These are phyloP conservation scores for Eupithecia pulchellata DNA, from an alignment of 2,888 invertebrate genomes.

Conservation along the genomic window DNA sequence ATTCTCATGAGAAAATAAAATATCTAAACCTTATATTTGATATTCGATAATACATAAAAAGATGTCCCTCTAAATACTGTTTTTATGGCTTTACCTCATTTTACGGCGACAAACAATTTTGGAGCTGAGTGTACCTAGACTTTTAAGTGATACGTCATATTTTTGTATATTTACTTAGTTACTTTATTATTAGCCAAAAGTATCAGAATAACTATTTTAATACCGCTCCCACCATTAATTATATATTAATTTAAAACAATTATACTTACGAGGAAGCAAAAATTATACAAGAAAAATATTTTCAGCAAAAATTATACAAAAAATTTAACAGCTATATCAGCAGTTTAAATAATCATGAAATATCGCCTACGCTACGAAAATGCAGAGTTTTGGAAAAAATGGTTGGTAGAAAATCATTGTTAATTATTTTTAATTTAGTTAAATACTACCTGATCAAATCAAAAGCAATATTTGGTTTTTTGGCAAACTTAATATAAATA, in stretches of 20 bases:
- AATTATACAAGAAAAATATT: neutral
- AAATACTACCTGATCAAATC: too few species aligned
- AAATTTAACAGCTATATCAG: too few species aligned
- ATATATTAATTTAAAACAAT: slow-evolving; percentile 1
- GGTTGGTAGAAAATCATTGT: neutral
- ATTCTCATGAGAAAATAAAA: too few species aligned
- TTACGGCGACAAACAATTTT: too few species aligned
- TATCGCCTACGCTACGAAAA: neutral
- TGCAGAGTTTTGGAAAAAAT: neutral
- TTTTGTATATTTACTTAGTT: neutral
- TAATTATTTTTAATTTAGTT: too few species aligned
- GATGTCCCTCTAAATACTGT: neutral
- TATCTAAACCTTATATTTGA: too few species aligned
- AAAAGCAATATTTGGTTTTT: neutral
- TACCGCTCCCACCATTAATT: neutral
- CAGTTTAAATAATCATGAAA: neutral
- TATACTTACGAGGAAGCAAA: neutral
- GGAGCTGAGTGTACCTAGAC: neutral
- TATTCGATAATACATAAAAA: neutral
- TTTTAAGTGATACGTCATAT: neutral
- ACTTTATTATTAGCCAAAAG: neutral
- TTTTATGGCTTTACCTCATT: too few species aligned
- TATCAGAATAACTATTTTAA: neutral
- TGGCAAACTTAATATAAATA: neutral
- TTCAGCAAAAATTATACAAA: neutral